Conservation (phyloP, 2,888 invertebrate genomes). For the Penaeus monodon region DNA sequence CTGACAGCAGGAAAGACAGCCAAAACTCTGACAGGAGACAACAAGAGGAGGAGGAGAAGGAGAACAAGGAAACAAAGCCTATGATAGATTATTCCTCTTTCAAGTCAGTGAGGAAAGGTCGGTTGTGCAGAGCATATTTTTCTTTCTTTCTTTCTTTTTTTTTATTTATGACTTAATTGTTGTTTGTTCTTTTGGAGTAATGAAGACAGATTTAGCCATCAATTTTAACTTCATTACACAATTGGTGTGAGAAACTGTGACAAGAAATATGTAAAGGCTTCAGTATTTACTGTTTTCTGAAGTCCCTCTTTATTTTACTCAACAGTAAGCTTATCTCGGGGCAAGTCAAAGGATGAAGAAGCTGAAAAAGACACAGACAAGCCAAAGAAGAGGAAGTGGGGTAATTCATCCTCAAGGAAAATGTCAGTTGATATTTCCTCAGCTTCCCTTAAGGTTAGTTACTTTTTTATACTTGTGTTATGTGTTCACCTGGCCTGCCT, state of each 20-base stretch:
- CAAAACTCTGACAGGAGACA: slow-evolving; percentile 23
- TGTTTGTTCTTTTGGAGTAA: too few relatives aligned
- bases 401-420: slow-evolving; percentile 43
- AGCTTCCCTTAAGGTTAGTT: slow-evolving; percentile 54
- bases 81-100: slow-evolving; percentile 52
- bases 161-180: not conserved
- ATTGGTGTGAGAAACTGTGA: too few relatives aligned
- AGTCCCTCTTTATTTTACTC: not conserved
- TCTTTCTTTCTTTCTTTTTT: not conserved
- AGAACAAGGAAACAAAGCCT: slow-evolving; percentile 17
- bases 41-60: slow-evolving; percentile 49
- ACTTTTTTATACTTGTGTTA: not conserved
- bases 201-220: too few relatives aligned
- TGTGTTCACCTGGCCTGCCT: too few relatives aligned
- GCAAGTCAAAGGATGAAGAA: slow-evolving; percentile 51
- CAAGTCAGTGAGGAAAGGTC: slow-evolving; percentile 59
- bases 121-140: not conserved
- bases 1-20: slow-evolving; percentile 13
- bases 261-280: too few relatives aligned
- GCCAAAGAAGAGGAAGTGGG: slow-evolving; percentile 59
- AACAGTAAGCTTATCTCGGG: slow-evolving; percentile 54
- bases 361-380: slow-evolving; percentile 34
- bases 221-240: too few relatives aligned
- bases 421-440: slow-evolving; percentile 59
- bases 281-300: not conserved